phyloP scores from a whole-genome alignment of 2,797 vertebrate genomes.

The Echiichthys vipera region DNA sequence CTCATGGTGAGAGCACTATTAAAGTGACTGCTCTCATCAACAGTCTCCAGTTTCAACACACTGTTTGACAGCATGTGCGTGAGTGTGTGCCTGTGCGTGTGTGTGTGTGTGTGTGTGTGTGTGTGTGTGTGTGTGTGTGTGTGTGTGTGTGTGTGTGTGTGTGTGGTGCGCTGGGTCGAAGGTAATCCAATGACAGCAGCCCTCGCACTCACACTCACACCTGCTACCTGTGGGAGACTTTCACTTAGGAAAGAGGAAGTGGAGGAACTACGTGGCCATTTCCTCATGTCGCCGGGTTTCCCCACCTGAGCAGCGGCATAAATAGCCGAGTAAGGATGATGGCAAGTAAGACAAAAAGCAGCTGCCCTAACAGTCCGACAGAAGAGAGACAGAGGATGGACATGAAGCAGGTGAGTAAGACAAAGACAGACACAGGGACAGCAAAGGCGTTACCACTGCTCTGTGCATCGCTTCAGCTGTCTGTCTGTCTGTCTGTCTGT shows the following conservation, averaged over 20 bases:
- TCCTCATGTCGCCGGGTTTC: slow-evolving; percentile 72
- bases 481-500: slow-evolving; percentile 1
- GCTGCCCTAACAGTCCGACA: background rate
- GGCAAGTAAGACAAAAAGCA: background rate
- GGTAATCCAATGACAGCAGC: background rate
- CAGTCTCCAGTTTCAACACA: background rate
- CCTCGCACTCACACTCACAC: background rate
- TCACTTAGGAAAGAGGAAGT: slow-evolving; percentile 45
- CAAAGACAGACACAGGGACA: background rate
- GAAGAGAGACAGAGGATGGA: slow-evolving; percentile 25
- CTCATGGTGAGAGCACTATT: background rate
- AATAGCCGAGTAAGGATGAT: background rate
- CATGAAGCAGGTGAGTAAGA: slow-evolving; percentile 40
- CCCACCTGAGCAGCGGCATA: slow-evolving; percentile 48
- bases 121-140: background rate
- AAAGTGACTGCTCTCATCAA: background rate
- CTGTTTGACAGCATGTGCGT: background rate
- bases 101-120: background rate
- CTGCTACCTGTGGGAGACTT: background rate
- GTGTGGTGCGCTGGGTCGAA: background rate
- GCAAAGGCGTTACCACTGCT: background rate
- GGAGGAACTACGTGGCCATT: slow-evolving; percentile 58
- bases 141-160: background rate
- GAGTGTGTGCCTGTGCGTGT: background rate
- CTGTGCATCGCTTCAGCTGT: background rate